Evolutionary conservation across 2,797 vertebrate species (phyloP).

Genomic region (Hemibagrus guttatus): DNA sequence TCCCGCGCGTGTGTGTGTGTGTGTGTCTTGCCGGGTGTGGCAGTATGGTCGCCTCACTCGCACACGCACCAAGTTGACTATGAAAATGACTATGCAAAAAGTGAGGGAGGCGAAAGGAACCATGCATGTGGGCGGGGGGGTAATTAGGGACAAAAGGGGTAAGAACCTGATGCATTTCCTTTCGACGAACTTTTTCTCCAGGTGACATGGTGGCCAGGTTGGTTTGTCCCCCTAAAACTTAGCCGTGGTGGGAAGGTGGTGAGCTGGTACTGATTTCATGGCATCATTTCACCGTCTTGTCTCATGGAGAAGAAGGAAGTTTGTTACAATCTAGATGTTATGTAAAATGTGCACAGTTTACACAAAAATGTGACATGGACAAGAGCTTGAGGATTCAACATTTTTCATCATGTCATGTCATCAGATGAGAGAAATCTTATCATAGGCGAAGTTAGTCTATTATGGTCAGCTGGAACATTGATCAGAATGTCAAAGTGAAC

Average conservation of each 20-base stretch:
- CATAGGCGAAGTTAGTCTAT: not conserved
- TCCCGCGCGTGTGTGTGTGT: not conserved
- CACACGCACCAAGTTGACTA: slow-evolving; percentile 67
- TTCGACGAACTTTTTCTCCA: not conserved
- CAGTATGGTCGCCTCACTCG: slow-evolving; percentile 52
- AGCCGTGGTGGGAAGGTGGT: not conserved
- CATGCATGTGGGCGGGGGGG: not conserved
- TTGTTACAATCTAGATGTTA: not conserved
- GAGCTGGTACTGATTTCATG: not conserved
- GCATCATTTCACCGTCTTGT: not conserved
- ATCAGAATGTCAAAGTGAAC: slow-evolving; percentile 5
- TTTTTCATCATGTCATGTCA: not conserved
- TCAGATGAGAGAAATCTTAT: not conserved
- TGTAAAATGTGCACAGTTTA: not conserved
- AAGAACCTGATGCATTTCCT: not conserved
- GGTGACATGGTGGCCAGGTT: not conserved
- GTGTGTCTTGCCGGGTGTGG: slow-evolving; percentile 58
- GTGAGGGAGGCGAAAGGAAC: not conserved
- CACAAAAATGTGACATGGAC: not conserved
- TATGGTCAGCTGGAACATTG: not conserved
- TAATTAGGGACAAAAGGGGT: no score
- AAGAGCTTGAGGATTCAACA: not conserved
- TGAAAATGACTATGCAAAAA: slow-evolving; percentile 40
- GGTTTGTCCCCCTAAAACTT: not conserved
- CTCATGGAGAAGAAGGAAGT: not conserved